Evolutionary conservation across 23 tunicate genomes (phyloP).

Genomic region (Trididemnum nubilum): DNA sequence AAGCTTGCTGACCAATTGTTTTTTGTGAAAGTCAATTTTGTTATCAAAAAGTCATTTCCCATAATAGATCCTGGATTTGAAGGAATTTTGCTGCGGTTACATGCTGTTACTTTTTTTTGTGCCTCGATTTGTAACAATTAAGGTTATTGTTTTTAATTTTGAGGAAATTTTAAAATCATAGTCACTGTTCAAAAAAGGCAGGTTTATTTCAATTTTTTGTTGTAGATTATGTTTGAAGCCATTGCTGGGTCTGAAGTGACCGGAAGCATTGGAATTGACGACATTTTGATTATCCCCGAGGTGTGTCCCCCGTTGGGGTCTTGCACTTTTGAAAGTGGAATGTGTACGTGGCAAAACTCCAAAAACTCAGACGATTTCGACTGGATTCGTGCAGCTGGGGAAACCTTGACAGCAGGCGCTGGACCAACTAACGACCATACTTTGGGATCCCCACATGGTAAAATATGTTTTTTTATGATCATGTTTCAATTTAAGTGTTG

Average conservation of each 20-base stretch:
- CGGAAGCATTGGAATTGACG: slow-evolving; percentile 80
- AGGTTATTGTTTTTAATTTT: no score
- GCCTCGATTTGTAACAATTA: no score
- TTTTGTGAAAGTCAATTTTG: no score
- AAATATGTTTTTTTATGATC: background rate
- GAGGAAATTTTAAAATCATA: no score
- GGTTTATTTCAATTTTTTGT: no score
- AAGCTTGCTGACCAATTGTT: no score
- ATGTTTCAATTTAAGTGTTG: background rate
- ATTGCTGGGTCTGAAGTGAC: slow-evolving; percentile 41
- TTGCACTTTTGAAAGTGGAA: slow-evolving; percentile 77
- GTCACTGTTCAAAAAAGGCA: no score
- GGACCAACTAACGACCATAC: slow-evolving; percentile 93
- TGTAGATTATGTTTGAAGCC: slow-evolving; percentile 86
- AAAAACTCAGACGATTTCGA: slow-evolving; percentile 84
- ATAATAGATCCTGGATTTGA: no score
- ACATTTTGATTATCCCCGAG: slow-evolving; percentile 67
- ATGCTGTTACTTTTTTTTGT: no score
- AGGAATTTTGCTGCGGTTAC: no score
- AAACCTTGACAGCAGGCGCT: slow-evolving; percentile 75
- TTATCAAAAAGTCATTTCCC: no score
- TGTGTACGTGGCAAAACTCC: slow-evolving; percentile 96
- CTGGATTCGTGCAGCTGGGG: slow-evolving; percentile 85
- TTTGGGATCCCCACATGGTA: slow-evolving; percentile 84
- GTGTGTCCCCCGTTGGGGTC: slow-evolving; percentile 88